Evolutionary conservation across 2,797 vertebrate species (phyloP).

Genomic region (Octomys mimax): DNA sequence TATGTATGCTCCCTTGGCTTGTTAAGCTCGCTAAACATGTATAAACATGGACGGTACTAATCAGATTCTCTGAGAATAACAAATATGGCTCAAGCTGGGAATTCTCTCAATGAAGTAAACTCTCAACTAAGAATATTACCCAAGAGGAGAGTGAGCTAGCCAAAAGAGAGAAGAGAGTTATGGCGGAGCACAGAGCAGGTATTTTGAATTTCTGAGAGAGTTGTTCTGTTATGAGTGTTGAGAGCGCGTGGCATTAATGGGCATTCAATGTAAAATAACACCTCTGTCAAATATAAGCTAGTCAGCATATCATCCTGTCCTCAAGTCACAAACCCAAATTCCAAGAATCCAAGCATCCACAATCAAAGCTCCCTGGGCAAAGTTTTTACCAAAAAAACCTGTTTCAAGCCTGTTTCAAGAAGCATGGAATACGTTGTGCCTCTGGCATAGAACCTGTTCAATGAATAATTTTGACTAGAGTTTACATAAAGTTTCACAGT

Average conservation of each 20-base stretch:
- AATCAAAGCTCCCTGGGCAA: conserved; percentile 24
- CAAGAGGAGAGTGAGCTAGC: background rate
- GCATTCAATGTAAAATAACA: background rate
- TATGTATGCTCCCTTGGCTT: background rate
- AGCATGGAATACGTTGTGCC: background rate
- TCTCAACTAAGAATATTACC: conserved; percentile 10
- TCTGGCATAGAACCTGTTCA: background rate
- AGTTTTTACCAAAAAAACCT: conserved; percentile 2
- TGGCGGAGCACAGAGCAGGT: background rate
- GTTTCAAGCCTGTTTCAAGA: background rate
- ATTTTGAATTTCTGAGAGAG: background rate
- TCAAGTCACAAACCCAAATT: conserved; percentile 25
- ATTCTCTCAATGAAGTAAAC: conserved; percentile 9
- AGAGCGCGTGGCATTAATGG: background rate
- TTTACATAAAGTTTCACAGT: background rate
- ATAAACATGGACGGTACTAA: conserved; percentile 3
- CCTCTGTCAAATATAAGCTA: background rate
- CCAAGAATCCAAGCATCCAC: background rate
- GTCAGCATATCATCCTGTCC: background rate
- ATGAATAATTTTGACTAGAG: background rate
- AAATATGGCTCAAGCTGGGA: background rate
- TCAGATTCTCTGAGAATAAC: background rate
- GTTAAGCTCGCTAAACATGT: background rate
- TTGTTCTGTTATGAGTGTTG: background rate
- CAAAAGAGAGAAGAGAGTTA: background rate